Evolutionary conservation across 2,888 invertebrate genomes (phyloP), one percentile per base, ranked within the genome.

Genomic region (Melinopterus prodromus): DNA sequence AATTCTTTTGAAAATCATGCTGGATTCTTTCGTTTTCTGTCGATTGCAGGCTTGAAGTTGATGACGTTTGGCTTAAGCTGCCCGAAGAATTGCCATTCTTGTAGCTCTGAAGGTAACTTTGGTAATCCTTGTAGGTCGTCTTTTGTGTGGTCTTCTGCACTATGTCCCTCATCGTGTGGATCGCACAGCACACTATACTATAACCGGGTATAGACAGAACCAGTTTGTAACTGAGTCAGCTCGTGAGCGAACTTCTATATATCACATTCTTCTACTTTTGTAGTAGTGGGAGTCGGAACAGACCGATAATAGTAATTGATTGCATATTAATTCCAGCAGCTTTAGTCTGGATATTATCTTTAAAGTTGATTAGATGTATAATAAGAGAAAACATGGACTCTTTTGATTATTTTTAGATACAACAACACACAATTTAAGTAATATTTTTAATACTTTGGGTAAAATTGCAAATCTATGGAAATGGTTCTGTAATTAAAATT

Each of bases 41-140:
- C 76, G 80, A 80, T 72, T 77, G 78, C 35, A 78, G 76, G 72
- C 79, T 80, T 35, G 79, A 80, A 35, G 77, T 53, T 69, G 79
- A 80, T 38, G 79, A 79, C n/a, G 76, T 76, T 16, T 76, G 76
- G 69, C 79, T 79, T 70, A 79, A 71, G 70, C 76, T 69, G 77
- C 69, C 74, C 36, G 78, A 76, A 6, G 78, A 78, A 15, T 76
- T 86, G 35, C 83, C 83, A 70, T 83, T 84, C 74, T 84, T 86
- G 82, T 88, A 88, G 70, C 81, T 84, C 37, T 83, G 85, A 78
- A 88, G 82, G 82, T 87, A 88, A 71, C 84, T 85, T 35, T 86
- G 86, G 81, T 87, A 88, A 78, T 88, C 87, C 78, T 87, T 87
- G 82, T 88, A 88, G 1, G 80, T 80, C 6, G 85, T 84, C 71